phyloP scores from a whole-genome alignment of 2,113 vertebrate genomes.

The Mesembrinibis cayennensis region DNA sequence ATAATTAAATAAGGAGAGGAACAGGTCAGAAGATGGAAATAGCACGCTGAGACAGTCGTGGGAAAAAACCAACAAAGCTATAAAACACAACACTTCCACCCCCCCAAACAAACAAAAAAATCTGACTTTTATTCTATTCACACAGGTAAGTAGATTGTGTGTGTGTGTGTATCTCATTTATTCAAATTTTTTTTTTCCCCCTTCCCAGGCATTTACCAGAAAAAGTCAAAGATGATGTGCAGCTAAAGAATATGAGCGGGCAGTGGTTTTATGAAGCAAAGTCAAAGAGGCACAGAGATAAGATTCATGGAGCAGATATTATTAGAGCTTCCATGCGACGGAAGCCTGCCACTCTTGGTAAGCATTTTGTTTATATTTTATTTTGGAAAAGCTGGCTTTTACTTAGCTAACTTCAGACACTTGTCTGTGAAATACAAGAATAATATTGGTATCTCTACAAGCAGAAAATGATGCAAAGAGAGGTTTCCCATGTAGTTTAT shows the following conservation, averaged over 20 bases:
- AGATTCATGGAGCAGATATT: conserved; percentile 88
- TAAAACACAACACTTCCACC: neutral
- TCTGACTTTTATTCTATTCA: neutral
- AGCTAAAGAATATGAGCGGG: conserved; percentile 89
- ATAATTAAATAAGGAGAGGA: neutral
- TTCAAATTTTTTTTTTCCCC: fast-evolving
- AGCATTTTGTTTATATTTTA: neutral
- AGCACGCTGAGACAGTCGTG: neutral
- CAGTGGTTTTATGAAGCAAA: conserved; percentile 98
- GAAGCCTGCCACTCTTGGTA: conserved; percentile 77
- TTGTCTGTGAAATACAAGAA: neutral
- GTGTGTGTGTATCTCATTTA: neutral
- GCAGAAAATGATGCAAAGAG: neutral
- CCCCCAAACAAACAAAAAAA: neutral
- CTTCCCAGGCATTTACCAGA: conserved; percentile 81
- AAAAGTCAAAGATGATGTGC: conserved; percentile 73
- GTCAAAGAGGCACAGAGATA: conserved; percentile 86
- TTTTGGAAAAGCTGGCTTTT: neutral
- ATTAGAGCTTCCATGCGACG: conserved; percentile 86
- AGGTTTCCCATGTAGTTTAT: neutral
- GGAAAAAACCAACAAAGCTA: neutral
- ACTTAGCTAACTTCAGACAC: neutral
- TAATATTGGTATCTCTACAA: neutral
- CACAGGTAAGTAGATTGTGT: neutral
- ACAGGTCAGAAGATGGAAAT: neutral